Base-by-base conservation (phyloP, 2,888 invertebrate species). In the Hoplodrina blanda region DNA sequence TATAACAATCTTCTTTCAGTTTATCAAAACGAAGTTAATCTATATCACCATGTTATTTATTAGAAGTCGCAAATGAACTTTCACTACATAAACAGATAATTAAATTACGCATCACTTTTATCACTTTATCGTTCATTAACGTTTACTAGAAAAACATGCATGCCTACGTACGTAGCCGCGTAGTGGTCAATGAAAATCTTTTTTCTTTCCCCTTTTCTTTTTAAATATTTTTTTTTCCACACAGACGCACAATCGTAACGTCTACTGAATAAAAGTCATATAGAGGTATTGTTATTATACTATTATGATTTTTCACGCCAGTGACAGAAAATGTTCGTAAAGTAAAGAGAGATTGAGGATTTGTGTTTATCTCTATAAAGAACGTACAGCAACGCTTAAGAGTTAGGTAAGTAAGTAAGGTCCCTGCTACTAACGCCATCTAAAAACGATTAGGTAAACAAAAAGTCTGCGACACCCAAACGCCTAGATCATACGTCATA, bases 21-120 rank as follows among this genome's bases (percentile, higher is more conserved):
- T 77, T 64, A 44, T 44, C 53, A 65, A 54, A 62, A 62, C 50
- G 55, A 62, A 30, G 13, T 44, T 57, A 76, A 64, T 54, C 63
- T 56, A 62, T 72, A 19, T 44, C 78, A 62, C 50, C 60, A 61
- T 61, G 56, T 71, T 56, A 41, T 71, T 77, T 53, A 10, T 54
- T 49, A 62, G 46, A 62, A 65, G 52, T 54, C 62, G 73, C 62
- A 52, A 62, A 53, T 59, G 57, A 59, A 63, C 44, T 69, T 70
- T 76, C 63, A 59, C 53, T 15, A 72, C 64, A 62, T 49, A 63
- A 64, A 78, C 33, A 74, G 75, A 54, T 33, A 52, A 54, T 37
- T 68, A 49, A 69, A 72, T 68, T 70, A 72, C 72, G 77, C 76
- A 73, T 76, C 37, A 76, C 20, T 67, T 64, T 70, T 63, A 74